Evolutionary conservation across 1,140 invertebrate species (phyloP), one percentile per base, ranked within the genome.

Genomic region (Papilio helenus): DNA sequence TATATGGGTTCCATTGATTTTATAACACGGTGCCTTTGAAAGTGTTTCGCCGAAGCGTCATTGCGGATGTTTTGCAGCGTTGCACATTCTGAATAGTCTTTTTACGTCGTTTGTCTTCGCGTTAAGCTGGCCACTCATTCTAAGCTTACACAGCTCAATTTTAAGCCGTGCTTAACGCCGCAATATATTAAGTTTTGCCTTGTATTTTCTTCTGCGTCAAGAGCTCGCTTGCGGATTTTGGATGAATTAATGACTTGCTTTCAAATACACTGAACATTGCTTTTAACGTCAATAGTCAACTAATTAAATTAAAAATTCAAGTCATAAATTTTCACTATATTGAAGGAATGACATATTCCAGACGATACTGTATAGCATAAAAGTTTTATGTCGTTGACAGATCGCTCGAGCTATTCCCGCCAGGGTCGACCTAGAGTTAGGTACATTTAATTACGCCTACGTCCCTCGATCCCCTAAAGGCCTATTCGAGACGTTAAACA

Each of bases 1-100:
- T 77, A 77, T 77, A 77, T 77, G 76, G 76, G 76, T 77, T 65
- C 58, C 76, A 77, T 77, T 77, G 76, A 77, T 77, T 77, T 77
- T 77, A 77, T 77, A 77, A 77, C 76, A 76, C 73, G 73, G 39
- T 58, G 76, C 76, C 76, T 77, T 65, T 77, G 76, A 77, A 77
- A 77, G 55, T 65, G 55, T 77, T 77, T 77, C 58, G 34, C 55
- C 76, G 76, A 65, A 77, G 76, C 76, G 76, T 42, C 76, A 77
- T 39, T 77, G 76, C 76, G 76, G 76, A 77, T 65, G 76, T 65
- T 77, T 77, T 77, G 76, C 76, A 65, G 51, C 58, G 76, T 39
- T 77, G 73, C 73, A 76, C 73, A 76, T 58, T 77, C 76, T 77
- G 76, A 77, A 77, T 77, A 77, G 76, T 77, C 76, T 65, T 77